Evolutionary conservation across 2,888 invertebrate species (phyloP).

Genomic region (Gryllus longicercus): DNA sequence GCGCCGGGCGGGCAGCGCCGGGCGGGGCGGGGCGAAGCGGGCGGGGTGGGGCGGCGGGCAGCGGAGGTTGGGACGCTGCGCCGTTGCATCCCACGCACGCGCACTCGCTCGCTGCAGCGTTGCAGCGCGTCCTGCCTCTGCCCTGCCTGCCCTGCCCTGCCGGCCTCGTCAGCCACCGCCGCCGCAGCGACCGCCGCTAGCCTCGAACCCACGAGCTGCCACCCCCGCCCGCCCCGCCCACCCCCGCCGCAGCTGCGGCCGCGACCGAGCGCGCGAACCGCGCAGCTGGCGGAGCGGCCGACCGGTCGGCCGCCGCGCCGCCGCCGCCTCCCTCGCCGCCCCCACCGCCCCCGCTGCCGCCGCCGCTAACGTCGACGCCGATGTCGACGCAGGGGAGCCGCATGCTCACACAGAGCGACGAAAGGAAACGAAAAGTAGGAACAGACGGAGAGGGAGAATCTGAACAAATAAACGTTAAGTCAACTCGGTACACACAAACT

Average conservation of each 20-base stretch:
- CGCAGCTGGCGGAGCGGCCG: background rate
- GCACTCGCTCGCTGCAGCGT: background rate
- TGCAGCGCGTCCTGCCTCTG: background rate
- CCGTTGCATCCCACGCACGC: conserved; percentile 10
- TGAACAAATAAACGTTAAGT: background rate
- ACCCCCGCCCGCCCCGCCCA: background rate
- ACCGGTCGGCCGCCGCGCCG: no score
- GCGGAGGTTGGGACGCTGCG: background rate
- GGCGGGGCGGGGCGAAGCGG: background rate
- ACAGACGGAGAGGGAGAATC: background rate
- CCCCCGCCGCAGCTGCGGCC: background rate
- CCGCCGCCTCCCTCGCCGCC: no score
- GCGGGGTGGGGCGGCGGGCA: background rate
- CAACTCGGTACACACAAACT: background rate
- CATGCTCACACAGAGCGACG: background rate
- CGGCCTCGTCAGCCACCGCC: background rate
- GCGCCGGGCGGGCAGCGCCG: background rate
- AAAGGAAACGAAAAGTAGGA: conserved; percentile 4
- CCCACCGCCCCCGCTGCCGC: no score
- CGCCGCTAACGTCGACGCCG: no score
- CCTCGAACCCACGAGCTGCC: background rate
- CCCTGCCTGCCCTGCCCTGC: background rate
- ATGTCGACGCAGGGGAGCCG: no score
- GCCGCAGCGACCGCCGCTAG: background rate
- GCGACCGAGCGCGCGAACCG: background rate